Base-by-base conservation (phyloP, 2,797 vertebrate species). In the Chrosomus eos region DNA sequence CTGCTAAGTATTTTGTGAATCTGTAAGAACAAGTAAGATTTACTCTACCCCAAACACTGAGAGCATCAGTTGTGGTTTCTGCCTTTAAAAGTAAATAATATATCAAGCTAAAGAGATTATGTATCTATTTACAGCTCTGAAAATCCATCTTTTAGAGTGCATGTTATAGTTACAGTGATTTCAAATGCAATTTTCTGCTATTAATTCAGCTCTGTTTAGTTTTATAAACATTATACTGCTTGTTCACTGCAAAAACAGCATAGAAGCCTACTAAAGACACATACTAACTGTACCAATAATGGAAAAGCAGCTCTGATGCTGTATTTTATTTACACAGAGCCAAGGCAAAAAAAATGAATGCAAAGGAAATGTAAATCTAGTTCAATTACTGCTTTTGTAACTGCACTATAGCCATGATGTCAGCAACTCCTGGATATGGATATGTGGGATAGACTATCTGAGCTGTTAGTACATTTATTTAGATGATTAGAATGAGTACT, bases 401-500 rank as follows among this genome's bases (percentile, higher is more conserved):
- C 23, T 40, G 51, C 8, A 11, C 33, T 40, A 10, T 36, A 60
- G 36, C 14, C 16, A 48, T 48, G 14, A 4, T 3, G 53, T 58
- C 66, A 68, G 62, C 14, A 36, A 75, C 73, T 75, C 31, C 48
- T 36, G n/a, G n/a, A n/a, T 82, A 10, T 70, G 28, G 51, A 70
- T 58, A 53, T 67, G 33, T 40, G 33, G n/a, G 13, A 40, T 16
- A 67, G 33, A 40, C 64, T n/a, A 21, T 73, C 23, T 55, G 21
- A 31, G 73, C 73, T 70, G 21, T 84, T 45, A 45, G 51, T 58
- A 78, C 78, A 36, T 70, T 23, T 19, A 36, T 14, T 60, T 9
- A 71, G 78, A 84, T 77, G 3, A 60, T 48, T 18, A 43, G 5
- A 84, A 43, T 78, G 40, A 31, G 81, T 51, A 58, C 81, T 87